Conservation (phyloP, 2,888 invertebrate species). For the Miltochrista miniata region DNA sequence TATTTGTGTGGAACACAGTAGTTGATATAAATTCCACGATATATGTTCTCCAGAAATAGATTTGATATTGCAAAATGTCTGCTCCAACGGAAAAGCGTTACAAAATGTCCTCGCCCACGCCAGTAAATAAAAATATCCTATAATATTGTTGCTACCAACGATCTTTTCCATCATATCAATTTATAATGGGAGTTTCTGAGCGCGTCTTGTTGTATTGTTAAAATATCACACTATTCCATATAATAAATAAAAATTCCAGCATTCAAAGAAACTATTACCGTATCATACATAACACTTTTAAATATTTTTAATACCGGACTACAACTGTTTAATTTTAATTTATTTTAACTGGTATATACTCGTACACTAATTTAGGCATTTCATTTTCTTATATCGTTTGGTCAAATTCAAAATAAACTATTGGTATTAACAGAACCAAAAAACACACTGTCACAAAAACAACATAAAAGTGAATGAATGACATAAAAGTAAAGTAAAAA, state of each 20-base stretch:
- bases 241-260: constrained; percentile 1
- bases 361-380: too few relatives aligned
- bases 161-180: constrained; percentile 11
- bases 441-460: background rate
- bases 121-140: constrained; percentile 61
- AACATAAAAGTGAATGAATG: background rate
- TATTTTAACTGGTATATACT: too few relatives aligned
- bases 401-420: too few relatives aligned
- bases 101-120: constrained; percentile 51
- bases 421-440: too few relatives aligned
- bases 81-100: constrained; percentile 45
- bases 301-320: too few relatives aligned
- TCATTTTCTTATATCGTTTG: too few relatives aligned
- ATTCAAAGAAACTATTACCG: background rate
- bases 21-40: constrained; percentile 39
- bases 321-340: too few relatives aligned
- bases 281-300: background rate
- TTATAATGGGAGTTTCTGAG: constrained; percentile 6
- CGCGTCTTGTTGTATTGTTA: background rate
- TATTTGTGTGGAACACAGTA: constrained; percentile 36
- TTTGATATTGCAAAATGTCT: constrained; percentile 61
- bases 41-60: constrained; percentile 59
- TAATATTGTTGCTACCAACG: constrained; percentile 40
- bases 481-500: constrained; percentile 1
- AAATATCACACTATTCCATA: background rate